phyloP scores from a whole-genome alignment of 1,140 invertebrate species.

The Caenorhabditis latens region DNA sequence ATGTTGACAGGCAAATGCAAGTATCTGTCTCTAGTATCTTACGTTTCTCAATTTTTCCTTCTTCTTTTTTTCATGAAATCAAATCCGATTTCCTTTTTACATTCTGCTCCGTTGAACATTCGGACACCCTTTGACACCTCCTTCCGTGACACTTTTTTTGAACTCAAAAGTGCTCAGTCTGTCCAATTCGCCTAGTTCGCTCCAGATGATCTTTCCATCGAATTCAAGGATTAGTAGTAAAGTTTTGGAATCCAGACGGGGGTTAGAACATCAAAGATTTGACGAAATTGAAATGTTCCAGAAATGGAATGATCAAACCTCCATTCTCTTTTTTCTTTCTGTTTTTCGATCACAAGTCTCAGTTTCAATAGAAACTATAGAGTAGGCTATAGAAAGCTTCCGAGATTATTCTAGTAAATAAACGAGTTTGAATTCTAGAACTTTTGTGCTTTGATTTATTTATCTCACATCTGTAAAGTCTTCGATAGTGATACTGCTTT shows the following conservation, averaged over 20 bases:
- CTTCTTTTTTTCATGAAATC: background rate
- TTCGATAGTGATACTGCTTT: too few species aligned
- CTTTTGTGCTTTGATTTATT: too few species aligned
- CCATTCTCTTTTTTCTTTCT: background rate
- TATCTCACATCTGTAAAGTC: too few species aligned
- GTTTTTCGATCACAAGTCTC: too few species aligned
- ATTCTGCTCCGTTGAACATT: conserved; percentile 46
- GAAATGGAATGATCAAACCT: background rate
- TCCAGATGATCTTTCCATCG: background rate
- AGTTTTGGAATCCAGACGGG: background rate
- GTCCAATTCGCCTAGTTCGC: background rate
- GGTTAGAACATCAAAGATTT: background rate
- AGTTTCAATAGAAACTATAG: background rate
- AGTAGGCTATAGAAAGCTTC: too few species aligned
- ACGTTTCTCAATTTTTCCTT: background rate
- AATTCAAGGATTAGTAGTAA: conserved; percentile 12
- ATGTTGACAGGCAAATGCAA: background rate
- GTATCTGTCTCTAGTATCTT: conserved; percentile 1
- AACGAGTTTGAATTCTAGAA: too few species aligned
- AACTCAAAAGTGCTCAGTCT: background rate
- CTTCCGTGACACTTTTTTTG: conserved; percentile 5
- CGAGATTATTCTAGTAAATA: too few species aligned
- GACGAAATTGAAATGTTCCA: background rate
- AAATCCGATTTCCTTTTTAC: conserved; percentile 34
- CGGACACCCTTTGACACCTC: conserved; percentile 26